phyloP scores from a whole-genome alignment of 1,140 invertebrate species.

The Drosophila nigromelanica region DNA sequence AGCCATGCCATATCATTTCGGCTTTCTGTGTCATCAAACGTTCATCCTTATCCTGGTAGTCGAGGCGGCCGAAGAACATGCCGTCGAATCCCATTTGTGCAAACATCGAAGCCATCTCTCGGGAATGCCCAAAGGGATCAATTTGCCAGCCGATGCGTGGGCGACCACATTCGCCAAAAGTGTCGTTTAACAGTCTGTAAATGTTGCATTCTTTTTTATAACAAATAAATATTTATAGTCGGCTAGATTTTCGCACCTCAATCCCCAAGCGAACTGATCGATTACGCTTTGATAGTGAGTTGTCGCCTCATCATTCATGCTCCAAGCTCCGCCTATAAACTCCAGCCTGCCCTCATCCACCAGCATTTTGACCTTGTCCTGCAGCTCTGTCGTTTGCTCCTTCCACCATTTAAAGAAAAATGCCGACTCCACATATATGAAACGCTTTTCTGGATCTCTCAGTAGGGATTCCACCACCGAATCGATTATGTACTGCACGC shows the following conservation, averaged over 20 bases:
- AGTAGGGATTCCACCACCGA: slow-evolving; percentile 92
- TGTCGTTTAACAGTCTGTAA: slow-evolving; percentile 87
- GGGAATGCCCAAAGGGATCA: slow-evolving; percentile 96
- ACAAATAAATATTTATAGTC: no score
- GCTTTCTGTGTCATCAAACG: slow-evolving; percentile 86
- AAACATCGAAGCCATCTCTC: slow-evolving; percentile 93
- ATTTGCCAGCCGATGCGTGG: slow-evolving; percentile 96
- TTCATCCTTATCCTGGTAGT: slow-evolving; percentile 92
- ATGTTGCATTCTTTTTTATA: not conserved
- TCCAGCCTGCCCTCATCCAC: slow-evolving; percentile 92
- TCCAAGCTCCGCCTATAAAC: slow-evolving; percentile 94
- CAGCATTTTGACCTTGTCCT: slow-evolving; percentile 87
- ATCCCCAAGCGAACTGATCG: slow-evolving; percentile 94
- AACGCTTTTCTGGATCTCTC: slow-evolving; percentile 88
- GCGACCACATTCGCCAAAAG: slow-evolving; percentile 92
- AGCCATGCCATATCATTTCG: slow-evolving; percentile 85
- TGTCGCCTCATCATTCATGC: slow-evolving; percentile 97
- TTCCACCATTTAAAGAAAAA: slow-evolving; percentile 98
- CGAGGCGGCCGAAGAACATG: slow-evolving; percentile 93
- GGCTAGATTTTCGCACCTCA: slow-evolving; percentile 40
- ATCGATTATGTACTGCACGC: slow-evolving; percentile 96
- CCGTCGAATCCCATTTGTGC: slow-evolving; percentile 94
- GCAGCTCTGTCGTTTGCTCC: slow-evolving; percentile 87
- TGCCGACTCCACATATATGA: slow-evolving; percentile 92
- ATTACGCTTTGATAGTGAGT: slow-evolving; percentile 97